Conservation (phyloP, 2,888 invertebrate genomes). For the Dryobota labecula region DNA sequence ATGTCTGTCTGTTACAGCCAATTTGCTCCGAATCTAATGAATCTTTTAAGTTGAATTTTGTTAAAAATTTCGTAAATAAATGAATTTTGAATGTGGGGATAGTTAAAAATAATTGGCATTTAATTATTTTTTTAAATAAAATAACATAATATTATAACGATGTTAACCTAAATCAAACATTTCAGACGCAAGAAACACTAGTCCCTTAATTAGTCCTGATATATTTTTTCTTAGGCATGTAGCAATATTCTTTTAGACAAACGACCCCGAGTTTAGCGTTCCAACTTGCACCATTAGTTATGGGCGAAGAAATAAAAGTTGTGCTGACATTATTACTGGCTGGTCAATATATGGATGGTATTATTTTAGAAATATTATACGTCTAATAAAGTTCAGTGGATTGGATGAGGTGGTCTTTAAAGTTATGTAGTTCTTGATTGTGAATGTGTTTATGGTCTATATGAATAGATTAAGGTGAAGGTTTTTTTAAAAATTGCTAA, state of each 20-base stretch:
- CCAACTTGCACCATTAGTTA: slow-evolving; percentile 44
- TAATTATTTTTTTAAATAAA: no score
- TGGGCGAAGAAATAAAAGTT: slow-evolving; percentile 50
- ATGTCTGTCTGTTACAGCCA: no score
- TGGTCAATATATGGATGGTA: slow-evolving; percentile 23
- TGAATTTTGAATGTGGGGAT: no score
- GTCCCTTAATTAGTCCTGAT: slow-evolving; percentile 33
- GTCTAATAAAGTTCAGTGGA: slow-evolving; percentile 32
- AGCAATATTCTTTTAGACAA: slow-evolving; percentile 38
- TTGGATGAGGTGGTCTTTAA: slow-evolving; percentile 16
- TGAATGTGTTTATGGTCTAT: background rate
- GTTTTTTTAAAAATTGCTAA: no score
- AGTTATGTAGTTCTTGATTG: slow-evolving; percentile 1
- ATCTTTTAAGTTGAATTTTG: no score
- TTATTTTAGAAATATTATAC: slow-evolving; percentile 56
- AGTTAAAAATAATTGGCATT: no score
- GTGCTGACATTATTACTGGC: slow-evolving; percentile 51
- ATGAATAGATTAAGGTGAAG: background rate
- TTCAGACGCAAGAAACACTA: background rate
- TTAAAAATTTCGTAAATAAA: no score
- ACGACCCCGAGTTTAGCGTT: slow-evolving; percentile 35
- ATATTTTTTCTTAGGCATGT: slow-evolving; percentile 40
- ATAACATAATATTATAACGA: background rate
- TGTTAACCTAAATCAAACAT: slow-evolving; percentile 8
- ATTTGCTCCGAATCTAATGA: no score